Percentiles rank a stretch among this genome's conserved stretches.
Evolutionary conservation across 2,888 invertebrate genomes (phyloP).

Genomic region (Aphrophora alni): DNA sequence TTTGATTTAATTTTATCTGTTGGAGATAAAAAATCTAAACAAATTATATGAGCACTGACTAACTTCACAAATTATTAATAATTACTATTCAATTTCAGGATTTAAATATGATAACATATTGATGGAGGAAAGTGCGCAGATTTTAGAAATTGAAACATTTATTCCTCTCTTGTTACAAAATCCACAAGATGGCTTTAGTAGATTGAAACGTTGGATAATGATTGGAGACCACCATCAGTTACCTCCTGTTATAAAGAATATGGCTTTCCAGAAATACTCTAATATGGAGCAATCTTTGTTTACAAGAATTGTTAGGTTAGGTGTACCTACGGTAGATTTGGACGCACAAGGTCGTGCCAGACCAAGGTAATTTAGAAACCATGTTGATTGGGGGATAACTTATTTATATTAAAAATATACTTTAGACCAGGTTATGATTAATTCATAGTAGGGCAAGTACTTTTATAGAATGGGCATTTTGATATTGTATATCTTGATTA

Average conservation of each 20-base stretch:
- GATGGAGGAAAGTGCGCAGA: constrained; percentile 99
- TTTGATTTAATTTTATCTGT: too few species aligned
- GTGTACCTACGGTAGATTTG: constrained; percentile 95
- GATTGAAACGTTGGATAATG: constrained; percentile 99
- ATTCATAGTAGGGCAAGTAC: too few species aligned
- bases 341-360: constrained; percentile 97
- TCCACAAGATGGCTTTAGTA: constrained; percentile 93
- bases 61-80: too few species aligned
- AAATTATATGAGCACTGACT: too few species aligned
- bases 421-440: too few species aligned
- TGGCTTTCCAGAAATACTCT: constrained; percentile 99
- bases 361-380: constrained; percentile 76
- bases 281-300: constrained; percentile 99
- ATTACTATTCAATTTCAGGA: constrained; percentile 58
- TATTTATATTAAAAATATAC: too few species aligned
- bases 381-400: too few species aligned
- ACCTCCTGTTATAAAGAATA: constrained; percentile 99
- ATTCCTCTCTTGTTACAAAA: constrained; percentile 98
- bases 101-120: constrained; percentile 99
- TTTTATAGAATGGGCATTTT: too few species aligned
- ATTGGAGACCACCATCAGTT: constrained; percentile 99
- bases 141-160: constrained; percentile 99
- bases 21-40: too few species aligned
- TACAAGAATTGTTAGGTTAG: constrained; percentile 92
- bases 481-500: too few species aligned